Evolutionary conservation across 1,140 invertebrate genomes (phyloP), one percentile per base, ranked within the genome.

Genomic region (Eurosta solidaginis): DNA sequence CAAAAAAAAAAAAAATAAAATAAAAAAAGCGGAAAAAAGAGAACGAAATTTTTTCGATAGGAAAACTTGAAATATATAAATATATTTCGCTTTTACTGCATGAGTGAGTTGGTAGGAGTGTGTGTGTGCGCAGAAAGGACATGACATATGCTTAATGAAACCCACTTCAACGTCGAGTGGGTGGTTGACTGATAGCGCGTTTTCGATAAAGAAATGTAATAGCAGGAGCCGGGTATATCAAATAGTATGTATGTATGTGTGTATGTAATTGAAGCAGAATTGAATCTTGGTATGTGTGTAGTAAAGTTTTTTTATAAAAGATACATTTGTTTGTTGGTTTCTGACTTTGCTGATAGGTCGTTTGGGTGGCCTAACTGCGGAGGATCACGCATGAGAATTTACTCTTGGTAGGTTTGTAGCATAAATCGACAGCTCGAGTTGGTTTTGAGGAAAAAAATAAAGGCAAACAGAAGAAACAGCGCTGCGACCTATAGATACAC

Each of bases 111-210:
- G 0, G n/a, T 42, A n/a, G n/a, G 59, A 17, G n/a, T 40, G 59
- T 40, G 33, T n/a, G n/a, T n/a, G n/a, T n/a, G n/a, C n/a, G 73
- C 9, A 27, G 27, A 74, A 74, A 74, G 73, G 73, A 42, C 73
- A 74, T 74, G 73, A 42, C 73, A 74, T 74, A 74, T 74, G 73
- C 73, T 74, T 74, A 74, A 74, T 74, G 44, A 68, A 68, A 68
- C 40, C 59, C 59, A 68, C 59, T 68, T 68, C 59, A 68, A 68
- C 59, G 40, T 68, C 59, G 33, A 68, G 59, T 68, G 59, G 59
- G 59, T 68, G 59, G 54, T 68, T 40, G 59, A 33, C 59, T 68
- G 59, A 68, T 68, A 68, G 59, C 27, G 59, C 12, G 54, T 12
- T 29, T 63, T 25, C 12, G 14, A 14, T 17, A 59, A 59, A 59